Base-by-base conservation (phyloP, 2,888 invertebrate genomes). In the Caenorhabditis zanzibari region DNA sequence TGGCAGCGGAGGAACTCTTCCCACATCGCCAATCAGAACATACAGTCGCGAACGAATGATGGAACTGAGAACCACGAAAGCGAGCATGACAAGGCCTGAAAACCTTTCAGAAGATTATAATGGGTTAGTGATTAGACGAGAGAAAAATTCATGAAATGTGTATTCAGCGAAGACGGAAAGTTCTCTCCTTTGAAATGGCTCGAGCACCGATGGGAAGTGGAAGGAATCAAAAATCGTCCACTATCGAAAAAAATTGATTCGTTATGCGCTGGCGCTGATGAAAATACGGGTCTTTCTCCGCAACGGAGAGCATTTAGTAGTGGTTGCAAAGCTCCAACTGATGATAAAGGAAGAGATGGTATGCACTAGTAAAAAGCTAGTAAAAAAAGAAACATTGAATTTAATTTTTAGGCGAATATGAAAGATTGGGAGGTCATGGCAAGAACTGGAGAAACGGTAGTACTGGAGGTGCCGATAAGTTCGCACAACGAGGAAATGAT, bases 151-250 rank as follows among this genome's bases (percentile, higher is more conserved):
- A 19, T 41, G 44, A 35, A 32, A 24, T 16, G 54, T n/a, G n/a
- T 24, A 82, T 90, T 64, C 72, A 90, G 90, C 26, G 90, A 91
- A 1, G 89, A 90, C 63, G 89, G 90, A 0, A 86, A 87, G 54
- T 91, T 91, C 73, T 90, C 90, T 12, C 91, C 90, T 26, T 83
- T 85, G 71, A 90, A 90, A 77, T 90, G 90, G 90, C 80, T 91
- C 28, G 88, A 90, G 73, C 82, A 90, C 71, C 73, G 85, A 19
- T 91, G 90, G 91, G 88, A 87, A 49, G 80, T 88, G 22, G 90
- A 90, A 74, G 90, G 90, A 49, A 86, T 90, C 47, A 89, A 90
- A 69, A 88, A 87, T 85, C 85, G 86, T 72, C 84, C 84, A 10
- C 69, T 85, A 64, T 69, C 72, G 41, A 85, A 86, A 49, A 86